These are phyloP conservation scores for Matsumyia berberina DNA, from an alignment of 2,888 invertebrate species.

Conservation along the genomic window DNA sequence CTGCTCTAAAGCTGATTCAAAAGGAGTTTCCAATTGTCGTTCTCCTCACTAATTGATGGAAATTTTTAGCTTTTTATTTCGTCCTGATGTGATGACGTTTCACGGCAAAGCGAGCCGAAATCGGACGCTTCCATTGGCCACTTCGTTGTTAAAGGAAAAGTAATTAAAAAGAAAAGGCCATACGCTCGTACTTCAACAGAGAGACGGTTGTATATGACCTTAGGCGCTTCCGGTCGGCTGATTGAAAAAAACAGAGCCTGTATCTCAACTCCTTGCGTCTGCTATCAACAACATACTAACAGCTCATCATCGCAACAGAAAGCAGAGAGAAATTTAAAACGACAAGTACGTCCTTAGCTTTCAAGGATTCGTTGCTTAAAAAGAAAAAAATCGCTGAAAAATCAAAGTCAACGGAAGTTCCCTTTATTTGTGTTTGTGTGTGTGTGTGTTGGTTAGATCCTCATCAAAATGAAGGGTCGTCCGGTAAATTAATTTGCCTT, in stretches of 20 bases:
- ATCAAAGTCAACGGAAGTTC: constrained; percentile 70
- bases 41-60: constrained; percentile 59
- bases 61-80: constrained; percentile 52
- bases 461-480: constrained; percentile 75
- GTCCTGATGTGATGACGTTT: constrained; percentile 16
- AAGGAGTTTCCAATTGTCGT: constrained; percentile 57
- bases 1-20: constrained; percentile 41
- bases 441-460: constrained; percentile 55
- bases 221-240: constrained; percentile 62
- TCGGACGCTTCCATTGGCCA: constrained; percentile 29
- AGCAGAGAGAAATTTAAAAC: constrained; percentile 17
- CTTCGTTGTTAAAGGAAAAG: constrained; percentile 8
- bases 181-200: constrained; percentile 33
- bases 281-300: constrained; percentile 62
- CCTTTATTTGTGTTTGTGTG: constrained; percentile 3
- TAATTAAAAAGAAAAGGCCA: constrained; percentile 67
- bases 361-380: constrained; percentile 40
- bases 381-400: constrained; percentile 59
- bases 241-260: constrained; percentile 47
- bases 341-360: constrained; percentile 53
- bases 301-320: constrained; percentile 41
- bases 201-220: constrained; percentile 30
- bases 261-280: constrained; percentile 61
- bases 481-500: constrained; percentile 76
- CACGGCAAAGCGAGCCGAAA: background rate